Evolutionary conservation across 2,113 vertebrate species (phyloP).

Genomic region (Stomatorhinus ivindoensis): DNA sequence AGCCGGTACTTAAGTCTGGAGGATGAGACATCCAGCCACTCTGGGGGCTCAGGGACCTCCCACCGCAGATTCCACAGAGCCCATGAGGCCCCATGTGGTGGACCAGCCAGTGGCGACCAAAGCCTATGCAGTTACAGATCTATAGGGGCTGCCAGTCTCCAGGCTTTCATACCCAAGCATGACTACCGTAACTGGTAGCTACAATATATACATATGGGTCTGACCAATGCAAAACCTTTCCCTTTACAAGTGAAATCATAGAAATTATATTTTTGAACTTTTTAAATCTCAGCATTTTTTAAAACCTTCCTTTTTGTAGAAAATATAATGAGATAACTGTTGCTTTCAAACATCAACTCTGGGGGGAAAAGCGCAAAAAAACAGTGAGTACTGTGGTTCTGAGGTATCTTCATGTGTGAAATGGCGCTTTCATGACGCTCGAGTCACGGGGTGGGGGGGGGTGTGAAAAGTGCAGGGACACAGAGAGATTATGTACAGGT

Average conservation of each 20-base stretch:
- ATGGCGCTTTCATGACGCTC: constrained; percentile 13
- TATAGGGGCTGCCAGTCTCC: background rate
- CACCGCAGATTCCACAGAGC: background rate
- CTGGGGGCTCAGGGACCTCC: background rate
- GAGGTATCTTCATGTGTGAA: constrained; percentile 25
- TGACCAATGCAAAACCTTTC: background rate
- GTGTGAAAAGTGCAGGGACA: constrained; percentile 16
- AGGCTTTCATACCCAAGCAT: background rate
- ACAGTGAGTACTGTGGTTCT: constrained; percentile 7
- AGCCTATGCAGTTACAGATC: background rate
- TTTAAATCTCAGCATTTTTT: background rate
- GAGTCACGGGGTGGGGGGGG: background rate
- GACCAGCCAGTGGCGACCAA: background rate
- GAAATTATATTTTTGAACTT: background rate
- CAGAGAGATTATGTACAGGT: constrained; percentile 16
- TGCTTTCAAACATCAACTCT: background rate
- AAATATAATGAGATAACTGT: background rate
- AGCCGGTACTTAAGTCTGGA: background rate
- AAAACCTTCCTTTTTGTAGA: background rate
- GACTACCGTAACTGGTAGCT: background rate
- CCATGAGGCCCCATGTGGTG: background rate
- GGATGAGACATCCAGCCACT: background rate
- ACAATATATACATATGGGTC: background rate
- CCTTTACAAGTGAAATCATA: background rate
- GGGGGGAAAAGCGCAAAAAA: background rate